Evolutionary conservation across 2,113 vertebrate genomes (phyloP), one percentile per base, ranked within the genome.

Genomic region (Pseudorectes ferrugineus): DNA sequence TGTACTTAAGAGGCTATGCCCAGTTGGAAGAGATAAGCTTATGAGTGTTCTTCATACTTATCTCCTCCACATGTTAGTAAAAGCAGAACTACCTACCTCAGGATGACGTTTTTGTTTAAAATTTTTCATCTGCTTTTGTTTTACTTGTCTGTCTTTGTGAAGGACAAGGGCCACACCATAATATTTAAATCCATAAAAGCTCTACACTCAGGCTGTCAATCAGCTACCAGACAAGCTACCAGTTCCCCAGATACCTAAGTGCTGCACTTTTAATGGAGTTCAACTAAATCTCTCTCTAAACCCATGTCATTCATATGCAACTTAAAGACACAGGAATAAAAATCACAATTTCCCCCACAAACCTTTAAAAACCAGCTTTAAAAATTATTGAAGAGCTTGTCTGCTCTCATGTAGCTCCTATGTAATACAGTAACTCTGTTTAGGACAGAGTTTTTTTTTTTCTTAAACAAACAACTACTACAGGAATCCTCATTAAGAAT

Each of bases 291-390:
- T 67, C 25, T 76, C 55, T 80, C 66, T 74, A 89, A 86, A 91
- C 6, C 20, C 55, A 14, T 29, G 22, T 36, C 38, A 63, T 67
- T 75, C 2, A 1, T 11, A 43, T 4, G 28, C 51, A 88, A 63
- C 23, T 66, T 38, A 45, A 59, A 80, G 38, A 66, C 13, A 71
- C 16, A 62, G 35, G 26, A 85, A 88, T 14, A 40, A 76, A 68
- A 85, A 57, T 5, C 18, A 31, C 3, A 1, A 33, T n/a, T 46
- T 87, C 11, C 12, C 5, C 2, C 14, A 4, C 1, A 4, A 1
- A 42, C 7, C 59, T 77, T 67, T 52, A n/a, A 49, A 86, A 71
- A 75, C 2, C 10, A 85, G 12, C n/a, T 86, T 82, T 54, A 49
- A 86, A 92, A 88, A 22, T 15, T 40, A 57, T 3, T 72, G 10